Base-by-base conservation (phyloP, 1,140 invertebrate species). In the Drosophila gunungcola region DNA sequence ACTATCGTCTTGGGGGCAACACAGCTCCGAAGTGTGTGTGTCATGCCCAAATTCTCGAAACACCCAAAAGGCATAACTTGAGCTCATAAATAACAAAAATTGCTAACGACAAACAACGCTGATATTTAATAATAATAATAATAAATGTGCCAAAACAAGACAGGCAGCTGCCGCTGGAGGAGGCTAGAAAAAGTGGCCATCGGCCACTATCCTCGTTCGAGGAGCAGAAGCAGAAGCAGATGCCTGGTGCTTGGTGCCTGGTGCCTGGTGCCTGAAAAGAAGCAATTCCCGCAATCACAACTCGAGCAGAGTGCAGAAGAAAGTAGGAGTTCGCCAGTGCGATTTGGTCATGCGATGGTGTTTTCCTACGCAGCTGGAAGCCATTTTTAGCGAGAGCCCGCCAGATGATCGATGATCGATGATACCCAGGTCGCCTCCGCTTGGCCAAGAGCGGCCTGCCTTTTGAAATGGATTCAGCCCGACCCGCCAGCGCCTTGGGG, bases 51-150 rank as follows among this genome's bases (percentile, higher is more conserved):
- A 84, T 91, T 89, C 85, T 91, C 64, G 61, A 74, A 86, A 90
- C 90, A 91, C 83, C 90, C 90, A 90, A 91, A 91, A 90, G 90
- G 90, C 90, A 88, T 82, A 90, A 72, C 85, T 75, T 72, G 63
- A 90, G 90, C 90, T 91, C 80, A 91, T 91, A 91, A 91, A 91
- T 91, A 90, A 91, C 78, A 86, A 90, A 82, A 90, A 90, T 90
- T 90, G 84, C 68, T 51, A 80, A 74, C 73, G 83, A 89, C 79
- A 83, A 81, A 82, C 89, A 75, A 85, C 78, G 73, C 63, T 77
- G 80, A 84, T 88, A 90, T 91, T 91, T 88, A 88, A 86, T 89
- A 90, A 73, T 85, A 84, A 67, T 62, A 80, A 79, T 84, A 84
- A 88, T 83, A 90, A 90, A 90, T 85, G 81, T 84, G 73, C 86